Evolutionary conservation across 2,888 invertebrate genomes (phyloP), one percentile per base, ranked within the genome.

Genomic region (Sinotaia quadrata): DNA sequence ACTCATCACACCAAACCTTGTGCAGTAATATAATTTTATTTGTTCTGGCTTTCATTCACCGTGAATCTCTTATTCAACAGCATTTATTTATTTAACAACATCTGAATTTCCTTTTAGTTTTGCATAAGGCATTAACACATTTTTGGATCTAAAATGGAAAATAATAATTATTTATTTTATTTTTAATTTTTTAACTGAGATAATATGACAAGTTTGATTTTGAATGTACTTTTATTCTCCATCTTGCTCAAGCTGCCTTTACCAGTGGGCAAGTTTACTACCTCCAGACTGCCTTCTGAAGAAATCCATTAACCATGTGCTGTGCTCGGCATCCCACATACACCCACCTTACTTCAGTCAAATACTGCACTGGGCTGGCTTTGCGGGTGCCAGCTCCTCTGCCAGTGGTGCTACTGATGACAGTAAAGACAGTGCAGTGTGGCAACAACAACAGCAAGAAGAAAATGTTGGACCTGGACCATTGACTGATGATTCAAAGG

Each of bases 301-400:
- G 88, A 92, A 93, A 81, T 92, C 95, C 0, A 91, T 96, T n/a
- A 95, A 96, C 88, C 92, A 94, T 82, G 91, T 95, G 66, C 88
- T 96, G 59, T 96, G 96, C 87, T 93, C 95, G 4, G 91, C 95
- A 84, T 96, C 95, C 88, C 94, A 93, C 87, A 93, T 95, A 36
- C 91, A 93, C 77, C 93, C 95, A 0, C 92, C 93, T 74, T 89
- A 94, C 63, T 96, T 95, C 84, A 92, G 92, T 56, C 90, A 92
- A 76, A 87, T 96, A 36, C 88, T 96, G 68, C 92, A 92, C 83
- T 92, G 92, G 85, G 92, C 95, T 87, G 93, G 93, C 60, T 79
- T 87, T 33, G 71, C 80, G 34, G 74, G 74, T 4, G 75, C 75
- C 27, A 79, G 77, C 60, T 92, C 91, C 47, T 37, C 54, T 8